These are phyloP conservation scores for Microcebus griseorufus DNA, from an alignment of 2,113 vertebrate species.

Conservation along the genomic window DNA sequence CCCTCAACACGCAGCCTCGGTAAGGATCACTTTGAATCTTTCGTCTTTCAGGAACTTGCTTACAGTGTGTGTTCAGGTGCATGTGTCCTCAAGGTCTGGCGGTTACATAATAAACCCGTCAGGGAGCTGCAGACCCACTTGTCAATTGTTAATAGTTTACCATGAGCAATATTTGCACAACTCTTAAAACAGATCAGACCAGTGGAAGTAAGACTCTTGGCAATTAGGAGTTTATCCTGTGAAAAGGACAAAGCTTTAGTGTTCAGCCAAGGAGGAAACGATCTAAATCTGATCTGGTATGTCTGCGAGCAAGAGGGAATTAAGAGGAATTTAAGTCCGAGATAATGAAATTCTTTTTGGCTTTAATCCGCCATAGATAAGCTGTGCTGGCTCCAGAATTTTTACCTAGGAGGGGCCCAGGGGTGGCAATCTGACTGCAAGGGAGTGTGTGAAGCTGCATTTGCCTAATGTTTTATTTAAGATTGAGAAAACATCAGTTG, in stretches of 20 bases:
- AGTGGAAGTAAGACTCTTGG: slow-evolving; percentile 50
- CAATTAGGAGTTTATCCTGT: slow-evolving; percentile 52
- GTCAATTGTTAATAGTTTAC: not conserved
- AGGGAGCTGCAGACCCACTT: not conserved
- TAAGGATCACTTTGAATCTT: not conserved
- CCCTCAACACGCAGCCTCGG: not conserved
- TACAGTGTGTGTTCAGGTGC: not conserved
- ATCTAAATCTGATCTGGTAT: slow-evolving; percentile 69
- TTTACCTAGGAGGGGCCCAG: not conserved
- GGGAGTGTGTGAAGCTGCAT: not conserved
- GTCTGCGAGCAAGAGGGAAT: slow-evolving; percentile 44
- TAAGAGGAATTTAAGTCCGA: slow-evolving; percentile 56
- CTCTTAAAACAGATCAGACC: slow-evolving; percentile 29
- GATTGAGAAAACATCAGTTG: not conserved
- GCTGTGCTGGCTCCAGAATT: not conserved
- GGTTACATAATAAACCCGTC: fast-evolving
- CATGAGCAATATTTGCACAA: slow-evolving; percentile 46
- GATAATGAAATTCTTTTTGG: slow-evolving; percentile 67
- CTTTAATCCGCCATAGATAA: slow-evolving; percentile 26
- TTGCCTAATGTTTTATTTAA: not conserved
- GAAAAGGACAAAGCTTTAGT: slow-evolving; percentile 58
- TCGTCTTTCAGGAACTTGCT: not conserved
- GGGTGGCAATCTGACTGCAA: not conserved
- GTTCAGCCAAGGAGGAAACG: slow-evolving; percentile 40
- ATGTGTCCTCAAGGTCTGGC: not conserved